phyloP scores from a whole-genome alignment of 2,113 vertebrate species.

The Cranoglanis bouderius region DNA sequence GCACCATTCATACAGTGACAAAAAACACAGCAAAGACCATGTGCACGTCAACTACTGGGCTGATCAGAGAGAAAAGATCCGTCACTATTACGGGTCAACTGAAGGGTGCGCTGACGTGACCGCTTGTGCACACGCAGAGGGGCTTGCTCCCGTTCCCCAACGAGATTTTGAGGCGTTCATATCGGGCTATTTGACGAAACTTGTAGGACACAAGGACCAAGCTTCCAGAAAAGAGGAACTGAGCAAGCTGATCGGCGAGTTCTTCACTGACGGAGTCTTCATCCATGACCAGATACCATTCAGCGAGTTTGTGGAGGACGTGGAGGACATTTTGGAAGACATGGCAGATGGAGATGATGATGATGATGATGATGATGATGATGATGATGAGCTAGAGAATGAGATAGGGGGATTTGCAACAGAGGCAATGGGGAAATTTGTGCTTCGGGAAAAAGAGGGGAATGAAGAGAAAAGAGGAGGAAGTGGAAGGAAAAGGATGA shows the following conservation, averaged over 20 bases:
- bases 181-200: conserved; percentile 71
- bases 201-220: conserved; percentile 58
- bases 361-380: conserved; percentile 39
- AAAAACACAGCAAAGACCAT: conserved; percentile 2
- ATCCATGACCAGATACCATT: conserved; percentile 82
- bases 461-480: conserved; percentile 44
- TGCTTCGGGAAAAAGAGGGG: conserved; percentile 37
- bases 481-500: conserved; percentile 60
- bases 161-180: conserved; percentile 76
- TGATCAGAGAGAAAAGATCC: conserved; percentile 59
- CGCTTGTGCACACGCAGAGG: conserved; percentile 81
- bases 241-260: conserved; percentile 59
- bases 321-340: conserved; percentile 89
- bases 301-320: conserved; percentile 80
- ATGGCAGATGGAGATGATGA: conserved; percentile 68
- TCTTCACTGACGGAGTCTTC: conserved; percentile 79
- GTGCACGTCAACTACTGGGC: conserved; percentile 63
- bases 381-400: conserved; percentile 64
- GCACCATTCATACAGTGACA: background rate
- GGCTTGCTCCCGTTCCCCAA: conserved; percentile 72
- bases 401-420: conserved; percentile 82
- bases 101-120: conserved; percentile 71
- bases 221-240: conserved; percentile 64
- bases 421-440: conserved; percentile 70
- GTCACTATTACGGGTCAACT: conserved; percentile 62